Base-by-base conservation (phyloP, 2,797 vertebrate genomes). In the Pelobates cultripes region DNA sequence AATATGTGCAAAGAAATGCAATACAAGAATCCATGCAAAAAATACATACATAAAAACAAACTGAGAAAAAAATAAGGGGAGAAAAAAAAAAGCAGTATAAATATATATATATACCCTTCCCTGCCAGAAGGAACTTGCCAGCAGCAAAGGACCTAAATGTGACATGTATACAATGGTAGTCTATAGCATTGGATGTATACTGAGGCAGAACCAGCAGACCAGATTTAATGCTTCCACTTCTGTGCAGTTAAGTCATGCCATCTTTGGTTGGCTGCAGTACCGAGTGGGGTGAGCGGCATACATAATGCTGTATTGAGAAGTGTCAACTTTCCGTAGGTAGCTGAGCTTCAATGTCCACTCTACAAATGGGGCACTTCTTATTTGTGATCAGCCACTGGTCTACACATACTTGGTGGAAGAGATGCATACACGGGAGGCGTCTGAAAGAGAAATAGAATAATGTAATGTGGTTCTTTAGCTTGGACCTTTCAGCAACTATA, bases 1-100 rank as follows among this genome's bases (percentile, higher is more conserved):
- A 95, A 96, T 93, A 96, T 99, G 98, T 99, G 98, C 98, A 99
- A 99, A 99, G 95, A 99, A 99, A 98, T 96, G 98, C 98, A 97
- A 98, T 95, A 97, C 94, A 94, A 97, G 95, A 94, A 97, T 95
- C 94, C 97, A 99, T 99, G 98, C 98, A 97, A 51, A 95, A 96
- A 95, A 94, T 77, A 84, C 45, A 79, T 43, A 77, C 15, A 84
- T 17, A 17, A 60, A 75, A 84, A 75, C 40, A 79, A 84, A 79
- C 66, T 45, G 90, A 92, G 93, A 94, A 92, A 94, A 97, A 95
- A 95, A 95, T 91, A 89, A 88, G 88, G 92, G 88, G 87, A 91
- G 88, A 85, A 95, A 96, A 97, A 95, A 95, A 95, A 90, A 96
- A 94, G 91, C 93, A 95, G 96, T 93, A 99, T 99, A 99, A 99